Evolutionary conservation across 37 sponge, comb jelly and placozoan genomes (phyloP).

Genomic region (Chondrilla cf. caribensis): DNA sequence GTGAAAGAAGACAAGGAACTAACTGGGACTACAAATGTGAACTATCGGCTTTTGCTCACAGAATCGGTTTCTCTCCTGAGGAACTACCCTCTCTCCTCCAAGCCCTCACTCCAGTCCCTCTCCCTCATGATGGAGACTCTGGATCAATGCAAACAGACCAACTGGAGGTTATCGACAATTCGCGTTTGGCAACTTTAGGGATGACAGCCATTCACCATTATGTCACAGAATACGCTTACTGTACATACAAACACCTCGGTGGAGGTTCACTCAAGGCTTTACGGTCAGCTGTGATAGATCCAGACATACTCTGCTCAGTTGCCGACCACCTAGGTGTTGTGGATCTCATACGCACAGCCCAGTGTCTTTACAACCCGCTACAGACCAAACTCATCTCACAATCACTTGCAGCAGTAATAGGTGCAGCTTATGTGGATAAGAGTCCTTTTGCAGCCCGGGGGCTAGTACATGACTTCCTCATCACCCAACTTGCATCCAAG

Average conservation of each 20-base stretch:
- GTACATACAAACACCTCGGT: conserved; percentile 62
- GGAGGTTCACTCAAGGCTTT: conserved; percentile 40
- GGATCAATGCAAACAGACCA: not conserved
- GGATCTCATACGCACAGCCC: conserved; percentile 53
- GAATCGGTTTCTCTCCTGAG: conserved; percentile 42
- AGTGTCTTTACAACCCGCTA: conserved; percentile 10
- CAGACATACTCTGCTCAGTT: conserved; percentile 17
- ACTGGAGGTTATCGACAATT: conserved; percentile 12
- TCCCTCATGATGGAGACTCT: not conserved
- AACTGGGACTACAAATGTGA: conserved; percentile 69
- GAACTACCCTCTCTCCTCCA: conserved; percentile 44
- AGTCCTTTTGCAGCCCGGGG: conserved; percentile 61
- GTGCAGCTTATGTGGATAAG: conserved; percentile 56
- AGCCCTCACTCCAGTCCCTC: conserved; percentile 34
- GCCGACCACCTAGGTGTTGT: conserved; percentile 70
- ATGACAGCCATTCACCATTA: conserved; percentile 38
- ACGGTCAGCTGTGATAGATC: conserved; percentile 28
- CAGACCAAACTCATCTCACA: conserved; percentile 20
- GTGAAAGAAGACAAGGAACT: conserved; percentile 7
- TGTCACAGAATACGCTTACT: conserved; percentile 64
- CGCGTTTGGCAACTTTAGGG: conserved; percentile 61
- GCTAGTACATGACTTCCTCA: conserved; percentile 66
- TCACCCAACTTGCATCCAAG: conserved; percentile 54
- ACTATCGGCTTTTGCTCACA: conserved; percentile 56
- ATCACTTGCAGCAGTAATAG: conserved; percentile 63